These are phyloP conservation scores for Podarcis muralis DNA, from an alignment of 2,113 vertebrate genomes.

Conservation along the genomic window DNA sequence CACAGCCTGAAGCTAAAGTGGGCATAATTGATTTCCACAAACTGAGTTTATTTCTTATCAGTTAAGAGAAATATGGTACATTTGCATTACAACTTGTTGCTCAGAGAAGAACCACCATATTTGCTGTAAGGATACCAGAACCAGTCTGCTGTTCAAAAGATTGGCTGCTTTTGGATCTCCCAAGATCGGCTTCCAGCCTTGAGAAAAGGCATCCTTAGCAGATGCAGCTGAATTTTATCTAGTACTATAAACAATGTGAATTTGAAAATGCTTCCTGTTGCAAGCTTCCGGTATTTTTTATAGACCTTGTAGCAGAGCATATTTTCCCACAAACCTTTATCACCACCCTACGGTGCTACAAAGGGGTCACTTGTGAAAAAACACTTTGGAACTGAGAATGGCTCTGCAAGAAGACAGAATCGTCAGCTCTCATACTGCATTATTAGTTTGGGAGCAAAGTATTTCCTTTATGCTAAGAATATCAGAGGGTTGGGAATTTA, in stretches of 20 bases:
- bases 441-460: neutral
- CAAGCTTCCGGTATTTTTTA: constrained; percentile 60
- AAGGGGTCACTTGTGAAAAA: constrained; percentile 47
- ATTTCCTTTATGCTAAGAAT: neutral
- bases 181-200: constrained; percentile 33
- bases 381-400: neutral
- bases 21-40: neutral
- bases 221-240: constrained; percentile 50
- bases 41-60: neutral
- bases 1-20: too few relatives aligned
- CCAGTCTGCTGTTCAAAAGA: neutral
- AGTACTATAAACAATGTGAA: constrained; percentile 34
- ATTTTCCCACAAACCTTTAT: constrained; percentile 38
- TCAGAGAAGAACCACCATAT: neutral
- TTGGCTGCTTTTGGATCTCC: neutral
- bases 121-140: neutral
- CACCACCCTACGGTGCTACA: constrained; percentile 31
- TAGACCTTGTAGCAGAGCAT: constrained; percentile 36
- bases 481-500: neutral
- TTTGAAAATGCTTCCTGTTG: constrained; percentile 63
- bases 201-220: constrained; percentile 49
- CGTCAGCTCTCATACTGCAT: neutral
- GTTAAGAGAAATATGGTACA: neutral
- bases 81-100: neutral
- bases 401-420: accelerated